These are phyloP conservation scores for Poecilus cupreus DNA, from an alignment of 2,888 invertebrate genomes.

Conservation along the genomic window DNA sequence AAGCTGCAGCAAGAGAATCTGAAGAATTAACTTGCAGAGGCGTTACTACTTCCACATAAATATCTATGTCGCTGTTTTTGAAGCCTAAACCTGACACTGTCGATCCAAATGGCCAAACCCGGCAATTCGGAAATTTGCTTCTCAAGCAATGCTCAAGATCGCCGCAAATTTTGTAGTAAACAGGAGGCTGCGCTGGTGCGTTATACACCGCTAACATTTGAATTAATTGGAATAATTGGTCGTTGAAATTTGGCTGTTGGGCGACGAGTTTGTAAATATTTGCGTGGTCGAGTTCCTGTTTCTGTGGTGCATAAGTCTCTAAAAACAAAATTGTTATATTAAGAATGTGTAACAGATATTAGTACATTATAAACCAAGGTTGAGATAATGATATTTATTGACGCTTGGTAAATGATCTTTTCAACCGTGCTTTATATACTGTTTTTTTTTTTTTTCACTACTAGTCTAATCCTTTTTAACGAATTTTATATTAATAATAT, in stretches of 20 bases:
- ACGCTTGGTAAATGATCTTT: too few species aligned
- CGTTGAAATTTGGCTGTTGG: constrained; percentile 69
- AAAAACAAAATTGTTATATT: neutral
- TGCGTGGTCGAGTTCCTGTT: neutral
- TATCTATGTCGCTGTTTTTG: constrained; percentile 83
- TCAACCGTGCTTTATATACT: too few species aligned
- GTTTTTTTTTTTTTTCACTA: too few species aligned
- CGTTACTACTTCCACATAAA: constrained; percentile 75
- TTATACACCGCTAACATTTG: constrained; percentile 70
- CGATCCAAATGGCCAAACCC: constrained; percentile 82
- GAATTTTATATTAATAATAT: too few species aligned
- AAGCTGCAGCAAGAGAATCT: constrained; percentile 60
- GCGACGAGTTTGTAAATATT: constrained; percentile 20
- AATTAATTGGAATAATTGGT: constrained; percentile 71
- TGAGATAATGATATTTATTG: too few species aligned
- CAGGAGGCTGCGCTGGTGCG: neutral
- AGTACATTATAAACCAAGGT: too few species aligned
- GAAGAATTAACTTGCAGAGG: constrained; percentile 60
- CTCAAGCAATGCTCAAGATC: constrained; percentile 72
- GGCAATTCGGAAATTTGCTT: constrained; percentile 71
- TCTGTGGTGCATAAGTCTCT: neutral
- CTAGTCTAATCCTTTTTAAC: too few species aligned
- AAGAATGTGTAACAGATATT: too few species aligned
- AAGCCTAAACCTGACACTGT: constrained; percentile 82
- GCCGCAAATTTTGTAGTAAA: constrained; percentile 70